phyloP scores from a whole-genome alignment of 2,797 vertebrate species.

The Eulemur mongoz region DNA sequence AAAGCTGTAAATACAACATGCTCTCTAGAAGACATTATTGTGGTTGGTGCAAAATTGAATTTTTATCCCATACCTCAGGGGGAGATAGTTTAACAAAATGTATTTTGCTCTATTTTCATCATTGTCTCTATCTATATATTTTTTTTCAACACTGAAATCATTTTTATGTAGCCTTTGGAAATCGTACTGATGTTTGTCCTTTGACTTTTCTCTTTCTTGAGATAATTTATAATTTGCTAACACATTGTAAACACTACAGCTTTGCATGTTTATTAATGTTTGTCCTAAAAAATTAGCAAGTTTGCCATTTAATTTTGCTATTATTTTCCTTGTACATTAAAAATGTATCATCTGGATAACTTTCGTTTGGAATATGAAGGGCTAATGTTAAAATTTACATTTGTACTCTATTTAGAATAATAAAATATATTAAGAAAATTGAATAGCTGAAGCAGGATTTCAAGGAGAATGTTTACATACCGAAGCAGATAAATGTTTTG shows the following conservation, averaged over 20 bases:
- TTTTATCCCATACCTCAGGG: constrained; percentile 37
- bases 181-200: not conserved
- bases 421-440: not conserved
- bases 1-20: not conserved
- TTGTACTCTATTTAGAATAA: not conserved
- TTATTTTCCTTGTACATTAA: constrained; percentile 8
- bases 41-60: not conserved
- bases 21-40: not conserved
- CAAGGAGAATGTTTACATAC: not conserved
- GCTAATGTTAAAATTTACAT: constrained; percentile 30
- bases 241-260: not conserved
- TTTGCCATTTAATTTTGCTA: not conserved
- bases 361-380: not conserved
- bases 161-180: constrained; percentile 23
- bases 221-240: constrained; percentile 62
- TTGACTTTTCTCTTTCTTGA: constrained; percentile 49
- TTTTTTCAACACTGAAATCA: not conserved
- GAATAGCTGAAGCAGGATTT: not conserved
- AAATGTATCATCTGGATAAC: not conserved
- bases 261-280: constrained; percentile 46
- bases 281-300: constrained; percentile 19
- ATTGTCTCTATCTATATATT: not conserved
- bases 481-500: not conserved
- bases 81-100: not conserved
- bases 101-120: not conserved